phyloP scores from a whole-genome alignment of 2,888 invertebrate species.

The Notocelia uddmanniana region DNA sequence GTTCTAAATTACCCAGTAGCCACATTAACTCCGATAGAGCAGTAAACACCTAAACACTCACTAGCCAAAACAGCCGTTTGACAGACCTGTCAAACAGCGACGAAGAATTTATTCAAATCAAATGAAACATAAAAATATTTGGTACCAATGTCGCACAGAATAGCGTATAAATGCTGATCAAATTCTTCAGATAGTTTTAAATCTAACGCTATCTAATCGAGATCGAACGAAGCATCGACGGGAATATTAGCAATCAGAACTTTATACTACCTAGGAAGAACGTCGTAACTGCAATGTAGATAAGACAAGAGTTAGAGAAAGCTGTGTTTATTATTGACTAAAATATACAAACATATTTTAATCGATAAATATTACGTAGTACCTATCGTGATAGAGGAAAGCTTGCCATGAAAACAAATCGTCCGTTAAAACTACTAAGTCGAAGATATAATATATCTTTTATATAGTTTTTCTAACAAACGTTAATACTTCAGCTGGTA shows the following conservation, averaged over 20 bases:
- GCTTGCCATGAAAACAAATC: too few species aligned
- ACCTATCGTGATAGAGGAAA: too few species aligned
- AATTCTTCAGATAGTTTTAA: constrained; percentile 42
- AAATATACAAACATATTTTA: not conserved
- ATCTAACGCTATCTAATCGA: constrained; percentile 27
- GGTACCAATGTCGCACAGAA: constrained; percentile 29
- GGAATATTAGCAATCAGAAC: constrained; percentile 1
- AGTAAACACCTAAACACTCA: constrained; percentile 24
- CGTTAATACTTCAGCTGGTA: too few species aligned
- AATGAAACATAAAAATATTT: constrained; percentile 38
- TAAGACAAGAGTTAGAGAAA: not conserved
- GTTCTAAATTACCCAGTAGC: constrained; percentile 15
- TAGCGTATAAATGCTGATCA: constrained; percentile 40
- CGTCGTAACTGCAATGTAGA: not conserved
- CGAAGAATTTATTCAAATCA: constrained; percentile 42
- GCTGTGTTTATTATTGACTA: not conserved
- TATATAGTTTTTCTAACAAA: too few species aligned
- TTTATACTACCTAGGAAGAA: not conserved
- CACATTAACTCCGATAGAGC: constrained; percentile 4
- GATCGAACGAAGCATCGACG: not conserved
- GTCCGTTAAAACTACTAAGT: too few species aligned
- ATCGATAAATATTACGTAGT: too few species aligned
- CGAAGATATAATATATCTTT: too few species aligned
- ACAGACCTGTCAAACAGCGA: constrained; percentile 4
- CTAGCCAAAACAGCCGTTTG: not conserved